Conservation (phyloP, 2,797 vertebrate species). For the Phoxinus dragarum region DNA sequence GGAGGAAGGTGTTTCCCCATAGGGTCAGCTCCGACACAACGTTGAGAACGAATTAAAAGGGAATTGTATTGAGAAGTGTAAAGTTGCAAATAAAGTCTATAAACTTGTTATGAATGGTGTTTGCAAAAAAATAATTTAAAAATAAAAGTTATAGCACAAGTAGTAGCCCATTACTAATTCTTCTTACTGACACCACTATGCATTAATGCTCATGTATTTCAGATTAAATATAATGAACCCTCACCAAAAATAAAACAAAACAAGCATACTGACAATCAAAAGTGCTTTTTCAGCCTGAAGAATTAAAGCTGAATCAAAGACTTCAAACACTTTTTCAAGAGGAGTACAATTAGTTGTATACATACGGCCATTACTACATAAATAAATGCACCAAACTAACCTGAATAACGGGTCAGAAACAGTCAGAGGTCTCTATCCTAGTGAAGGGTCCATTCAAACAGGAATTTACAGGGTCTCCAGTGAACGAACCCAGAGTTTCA, state of each 20-base stretch:
- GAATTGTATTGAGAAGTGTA: neutral
- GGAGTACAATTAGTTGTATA: neutral
- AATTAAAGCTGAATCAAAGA: neutral
- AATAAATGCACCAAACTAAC: conserved; percentile 3
- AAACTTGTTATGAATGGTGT: neutral
- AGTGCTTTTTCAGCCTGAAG: neutral
- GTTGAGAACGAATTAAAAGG: neutral
- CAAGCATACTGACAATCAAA: neutral
- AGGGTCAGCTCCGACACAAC: neutral
- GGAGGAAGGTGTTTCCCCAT: neutral
- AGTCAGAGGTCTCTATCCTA: neutral
- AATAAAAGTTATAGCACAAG: neutral
- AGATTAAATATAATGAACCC: neutral
- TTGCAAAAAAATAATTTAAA: neutral
- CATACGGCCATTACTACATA: neutral
- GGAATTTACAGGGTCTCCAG: neutral
- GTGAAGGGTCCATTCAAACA: neutral
- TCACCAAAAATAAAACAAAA: neutral
- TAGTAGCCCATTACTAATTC: neutral
- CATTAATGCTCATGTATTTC: neutral
- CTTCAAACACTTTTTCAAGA: neutral
- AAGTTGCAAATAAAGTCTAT: neutral
- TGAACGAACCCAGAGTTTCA: conserved; percentile 6
- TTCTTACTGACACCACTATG: neutral
- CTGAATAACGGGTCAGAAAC: neutral